Conservation (phyloP, 2,113 vertebrate species). For the Fregata magnificens region DNA sequence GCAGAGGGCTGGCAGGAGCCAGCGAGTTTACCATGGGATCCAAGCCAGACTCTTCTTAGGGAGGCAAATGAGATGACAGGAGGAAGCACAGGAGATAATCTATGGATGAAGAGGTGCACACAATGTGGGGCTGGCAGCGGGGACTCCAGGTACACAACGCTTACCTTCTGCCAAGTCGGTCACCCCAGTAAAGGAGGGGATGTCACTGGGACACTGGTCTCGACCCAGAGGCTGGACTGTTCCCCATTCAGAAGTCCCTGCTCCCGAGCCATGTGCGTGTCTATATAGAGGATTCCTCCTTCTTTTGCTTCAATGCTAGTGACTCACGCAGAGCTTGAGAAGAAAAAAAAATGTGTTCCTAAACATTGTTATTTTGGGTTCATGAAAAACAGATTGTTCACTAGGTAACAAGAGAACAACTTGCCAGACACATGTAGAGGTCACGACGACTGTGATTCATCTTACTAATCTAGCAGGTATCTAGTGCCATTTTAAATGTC, state of each 20-base stretch:
- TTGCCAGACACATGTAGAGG: slow-evolving; percentile 58
- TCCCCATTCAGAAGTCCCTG: background rate
- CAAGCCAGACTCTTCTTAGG: background rate
- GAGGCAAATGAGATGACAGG: background rate
- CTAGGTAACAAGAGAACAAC: slow-evolving; percentile 56
- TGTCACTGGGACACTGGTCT: background rate
- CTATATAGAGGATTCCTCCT: background rate
- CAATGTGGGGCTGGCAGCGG: background rate
- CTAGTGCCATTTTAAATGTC: background rate
- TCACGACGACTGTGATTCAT: slow-evolving; percentile 37
- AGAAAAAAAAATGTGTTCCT: background rate
- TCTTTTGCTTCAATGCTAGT: background rate
- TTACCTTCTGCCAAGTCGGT: background rate
- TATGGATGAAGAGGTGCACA: background rate
- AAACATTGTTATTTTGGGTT: slow-evolving; percentile 56
- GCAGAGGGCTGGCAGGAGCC: slow-evolving; percentile 33
- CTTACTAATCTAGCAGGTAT: slow-evolving; percentile 33
- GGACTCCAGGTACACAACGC: background rate
- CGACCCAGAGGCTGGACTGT: background rate
- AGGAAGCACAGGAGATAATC: background rate
- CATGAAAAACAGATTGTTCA: slow-evolving; percentile 37
- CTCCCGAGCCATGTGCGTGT: background rate
- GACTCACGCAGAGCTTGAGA: slow-evolving; percentile 8
- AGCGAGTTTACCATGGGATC: background rate
- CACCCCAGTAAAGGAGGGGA: background rate